phyloP scores from a whole-genome alignment of 1,140 invertebrate species.

The Elysia chlorotica region DNA sequence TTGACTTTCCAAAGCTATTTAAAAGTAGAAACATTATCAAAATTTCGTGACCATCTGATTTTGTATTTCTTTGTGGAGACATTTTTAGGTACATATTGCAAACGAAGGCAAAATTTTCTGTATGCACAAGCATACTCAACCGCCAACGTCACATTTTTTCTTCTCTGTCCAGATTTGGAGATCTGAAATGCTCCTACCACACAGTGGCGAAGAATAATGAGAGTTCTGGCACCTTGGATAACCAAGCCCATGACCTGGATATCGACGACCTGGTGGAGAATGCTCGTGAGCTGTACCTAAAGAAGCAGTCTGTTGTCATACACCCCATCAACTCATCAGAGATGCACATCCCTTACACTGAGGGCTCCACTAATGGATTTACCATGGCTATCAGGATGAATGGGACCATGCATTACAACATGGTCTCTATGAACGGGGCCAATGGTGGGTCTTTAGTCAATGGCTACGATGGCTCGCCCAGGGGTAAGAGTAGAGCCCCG shows the following conservation, averaged over 20 bases:
- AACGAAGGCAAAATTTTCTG: too few species aligned
- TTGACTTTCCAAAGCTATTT: too few species aligned
- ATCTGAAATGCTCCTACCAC: conserved; percentile 71
- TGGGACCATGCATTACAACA: conserved; percentile 18
- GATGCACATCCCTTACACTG: conserved; percentile 19
- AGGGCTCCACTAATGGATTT: conserved; percentile 5
- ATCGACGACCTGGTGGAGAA: conserved; percentile 39
- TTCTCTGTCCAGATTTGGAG: conserved; percentile 66
- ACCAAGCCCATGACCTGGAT: conserved; percentile 39
- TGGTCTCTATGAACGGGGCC: not conserved
- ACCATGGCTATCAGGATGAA: conserved; percentile 17
- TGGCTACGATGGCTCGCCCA: conserved; percentile 15
- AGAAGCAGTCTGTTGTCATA: conserved; percentile 16
- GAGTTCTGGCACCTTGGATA: conserved; percentile 62
- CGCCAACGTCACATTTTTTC: too few species aligned
- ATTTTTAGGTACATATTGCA: too few species aligned
- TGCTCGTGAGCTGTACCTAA: conserved; percentile 18
- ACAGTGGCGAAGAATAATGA: conserved; percentile 70
- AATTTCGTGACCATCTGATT: too few species aligned
- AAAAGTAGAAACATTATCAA: too few species aligned
- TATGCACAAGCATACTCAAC: too few species aligned
- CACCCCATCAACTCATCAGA: conserved; percentile 18
- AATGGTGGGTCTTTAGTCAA: too few species aligned
- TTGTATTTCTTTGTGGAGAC: too few species aligned
- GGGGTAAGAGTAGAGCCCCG: conserved; percentile 8